phyloP scores from a whole-genome alignment of 2,113 vertebrate genomes.

The Columba janthina region DNA sequence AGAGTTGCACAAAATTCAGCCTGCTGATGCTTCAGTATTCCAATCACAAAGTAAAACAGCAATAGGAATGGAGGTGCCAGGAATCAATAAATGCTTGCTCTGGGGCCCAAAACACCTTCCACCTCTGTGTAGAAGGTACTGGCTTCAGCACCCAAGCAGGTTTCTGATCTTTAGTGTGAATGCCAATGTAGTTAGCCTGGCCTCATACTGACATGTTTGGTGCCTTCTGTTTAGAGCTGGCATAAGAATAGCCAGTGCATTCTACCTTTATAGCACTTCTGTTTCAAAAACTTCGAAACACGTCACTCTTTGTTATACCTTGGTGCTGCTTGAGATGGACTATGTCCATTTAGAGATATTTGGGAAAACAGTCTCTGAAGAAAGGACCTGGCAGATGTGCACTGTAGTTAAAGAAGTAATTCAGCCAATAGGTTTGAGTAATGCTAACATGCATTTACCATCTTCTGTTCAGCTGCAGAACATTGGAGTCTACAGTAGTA shows the following conservation, averaged over 20 bases:
- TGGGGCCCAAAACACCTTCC: not conserved
- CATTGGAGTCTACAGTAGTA: not conserved
- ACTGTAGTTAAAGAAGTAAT: not conserved
- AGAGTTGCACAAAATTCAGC: not conserved
- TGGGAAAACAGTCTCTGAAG: not conserved
- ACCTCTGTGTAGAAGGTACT: not conserved
- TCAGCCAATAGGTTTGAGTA: not conserved
- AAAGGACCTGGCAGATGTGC: not conserved
- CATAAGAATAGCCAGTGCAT: not conserved
- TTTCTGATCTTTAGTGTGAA: not conserved
- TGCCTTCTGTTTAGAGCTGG: not conserved
- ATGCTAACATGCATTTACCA: not conserved
- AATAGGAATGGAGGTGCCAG: not conserved
- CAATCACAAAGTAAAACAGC: not conserved
- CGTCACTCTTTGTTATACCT: not conserved
- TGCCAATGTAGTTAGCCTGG: rapidly evolving
- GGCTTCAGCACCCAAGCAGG: not conserved
- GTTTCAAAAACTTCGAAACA: not conserved
- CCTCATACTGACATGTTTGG: not conserved
- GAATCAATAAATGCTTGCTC: not conserved
- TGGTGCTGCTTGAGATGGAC: not conserved
- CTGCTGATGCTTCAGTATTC: not conserved
- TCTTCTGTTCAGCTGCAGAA: not conserved
- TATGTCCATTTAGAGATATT: not conserved
- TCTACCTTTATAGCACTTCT: not conserved